phyloP scores from a whole-genome alignment of 2,797 vertebrate species.

The Brachyrhaphis roseni region DNA sequence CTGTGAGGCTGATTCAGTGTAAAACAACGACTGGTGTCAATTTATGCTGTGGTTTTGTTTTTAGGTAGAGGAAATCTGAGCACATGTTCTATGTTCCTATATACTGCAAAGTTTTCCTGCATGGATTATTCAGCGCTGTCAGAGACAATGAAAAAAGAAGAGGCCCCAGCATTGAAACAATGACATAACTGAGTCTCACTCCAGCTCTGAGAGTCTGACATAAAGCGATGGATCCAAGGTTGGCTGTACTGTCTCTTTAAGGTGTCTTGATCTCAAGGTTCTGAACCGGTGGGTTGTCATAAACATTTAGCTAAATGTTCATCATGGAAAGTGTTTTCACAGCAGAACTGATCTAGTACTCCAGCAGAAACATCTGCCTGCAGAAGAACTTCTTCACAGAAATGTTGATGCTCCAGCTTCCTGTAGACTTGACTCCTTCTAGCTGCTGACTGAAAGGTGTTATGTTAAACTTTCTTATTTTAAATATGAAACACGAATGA shows the following conservation, averaged over 20 bases:
- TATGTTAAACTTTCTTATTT: constrained; percentile 14
- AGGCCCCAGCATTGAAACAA: not conserved
- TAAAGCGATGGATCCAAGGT: not conserved
- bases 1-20: not conserved
- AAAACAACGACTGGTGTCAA: not conserved
- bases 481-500: not conserved
- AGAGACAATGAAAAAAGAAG: not conserved
- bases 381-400: not conserved
- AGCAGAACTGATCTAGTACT: not conserved
- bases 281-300: not conserved
- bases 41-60: not conserved
- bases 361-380: constrained; percentile 8
- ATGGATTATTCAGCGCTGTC: not conserved
- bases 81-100: not conserved
- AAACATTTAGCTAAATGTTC: not conserved
- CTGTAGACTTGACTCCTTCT: not conserved
- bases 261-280: not conserved
- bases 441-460: not conserved
- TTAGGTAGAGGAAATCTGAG: not conserved
- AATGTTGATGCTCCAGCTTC: not conserved
- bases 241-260: not conserved
- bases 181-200: not conserved
- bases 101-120: not conserved
- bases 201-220: not conserved
- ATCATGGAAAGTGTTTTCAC: not conserved